Base-by-base conservation (phyloP, 2,888 invertebrate species). In the Chrysolina oricalcia region DNA sequence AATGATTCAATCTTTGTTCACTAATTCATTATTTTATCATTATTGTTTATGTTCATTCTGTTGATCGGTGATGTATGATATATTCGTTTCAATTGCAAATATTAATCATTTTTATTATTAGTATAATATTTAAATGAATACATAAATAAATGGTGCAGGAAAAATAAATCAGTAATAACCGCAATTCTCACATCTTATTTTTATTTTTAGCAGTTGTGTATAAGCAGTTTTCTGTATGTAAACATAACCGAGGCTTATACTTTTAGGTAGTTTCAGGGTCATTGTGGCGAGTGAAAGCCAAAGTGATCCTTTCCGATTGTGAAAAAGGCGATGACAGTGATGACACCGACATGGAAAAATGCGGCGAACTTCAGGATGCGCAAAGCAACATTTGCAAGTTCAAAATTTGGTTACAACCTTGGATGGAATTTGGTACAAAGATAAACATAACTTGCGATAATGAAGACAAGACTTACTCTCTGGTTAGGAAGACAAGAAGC, bases 321-420 rank as follows among this genome's bases (percentile, higher is more conserved):
- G 70, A 73, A 48, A 76, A 76, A 68, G 64, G 59, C 83, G 87
- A 15, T 90, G 89, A 78, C 70, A 67, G 59, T 83, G 87, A 15
- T 90, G 89, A 78, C 70, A 67, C 78, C 48, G 46, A 64, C 5
- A 76, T 41, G 56, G 72, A 76, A 19, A 27, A 72, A 0, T 80
- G 84, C 68, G 89, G 90, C 78, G 82, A 87, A 74, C 76, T 89
- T 40, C 77, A 88, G 70, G 80, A 85, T 72, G 84, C 71, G 19
- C 43, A 64, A 35, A 83, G 83, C 13, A 82, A 84, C 23, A 74
- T 81, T 1, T 93, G 93, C 82, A 78, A 88, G 43, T 84, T 92
- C 46, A 81, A 86, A 70, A 88, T 93, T 63, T 93, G 92, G 92
- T 90, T 92, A 66, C 89, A 90, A 81, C 90, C 91, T 4, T 93